These are phyloP conservation scores for Anastrepha obliqua DNA, from an alignment of 1,140 invertebrate genomes.

Conservation along the genomic window DNA sequence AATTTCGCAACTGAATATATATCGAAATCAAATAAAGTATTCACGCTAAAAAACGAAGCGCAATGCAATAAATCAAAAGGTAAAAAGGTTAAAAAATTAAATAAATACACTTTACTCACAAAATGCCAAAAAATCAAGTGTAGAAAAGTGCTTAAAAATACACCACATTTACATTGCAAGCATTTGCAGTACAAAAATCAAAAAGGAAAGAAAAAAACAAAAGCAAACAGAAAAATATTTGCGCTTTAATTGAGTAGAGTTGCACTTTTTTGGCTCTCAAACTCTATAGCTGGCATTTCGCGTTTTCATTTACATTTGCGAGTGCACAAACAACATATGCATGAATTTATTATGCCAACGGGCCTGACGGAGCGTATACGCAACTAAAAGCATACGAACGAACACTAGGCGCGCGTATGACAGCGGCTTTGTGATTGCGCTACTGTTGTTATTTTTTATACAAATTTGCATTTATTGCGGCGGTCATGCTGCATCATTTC, in stretches of 20 bases:
- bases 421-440: conserved; percentile 29
- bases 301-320: not conserved
- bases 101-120: not conserved
- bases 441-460: not conserved
- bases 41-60: not conserved
- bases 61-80: not conserved
- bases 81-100: not conserved
- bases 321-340: not conserved
- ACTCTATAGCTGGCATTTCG: not conserved
- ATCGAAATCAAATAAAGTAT: not conserved
- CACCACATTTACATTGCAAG: not conserved
- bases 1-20: not conserved
- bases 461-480: conserved; percentile 48
- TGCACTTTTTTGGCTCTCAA: conserved; percentile 30
- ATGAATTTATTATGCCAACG: not conserved
- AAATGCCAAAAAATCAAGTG: conserved; percentile 35
- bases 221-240: conserved; percentile 22
- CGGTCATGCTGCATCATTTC: conserved; percentile 16
- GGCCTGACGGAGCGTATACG: not conserved
- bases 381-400: conserved; percentile 1
- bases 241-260: conserved; percentile 34
- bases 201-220: conserved; percentile 19
- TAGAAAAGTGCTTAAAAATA: conserved; percentile 23
- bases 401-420: not conserved
- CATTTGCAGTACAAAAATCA: not conserved